phyloP scores from a whole-genome alignment of 2,113 vertebrate species.

The Tapirus terrestris region DNA sequence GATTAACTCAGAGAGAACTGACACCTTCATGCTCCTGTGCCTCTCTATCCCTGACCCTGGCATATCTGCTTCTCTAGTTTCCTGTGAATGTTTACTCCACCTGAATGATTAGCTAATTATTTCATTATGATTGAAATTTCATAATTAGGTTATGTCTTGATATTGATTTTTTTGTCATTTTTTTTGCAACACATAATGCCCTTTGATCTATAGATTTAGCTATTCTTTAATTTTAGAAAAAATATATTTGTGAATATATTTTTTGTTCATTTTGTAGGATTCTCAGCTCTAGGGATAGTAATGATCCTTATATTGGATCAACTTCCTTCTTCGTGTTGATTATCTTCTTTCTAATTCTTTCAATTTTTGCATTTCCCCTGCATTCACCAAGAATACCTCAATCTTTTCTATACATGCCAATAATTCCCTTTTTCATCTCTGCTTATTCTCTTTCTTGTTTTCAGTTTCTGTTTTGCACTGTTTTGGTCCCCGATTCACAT shows the following conservation, averaged over 20 bases:
- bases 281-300: neutral
- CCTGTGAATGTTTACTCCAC: neutral
- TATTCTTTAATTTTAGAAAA: neutral
- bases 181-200: neutral
- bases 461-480: neutral
- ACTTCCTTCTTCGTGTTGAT: neutral
- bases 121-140: neutral
- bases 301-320: neutral
- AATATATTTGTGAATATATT: neutral
- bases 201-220: neutral
- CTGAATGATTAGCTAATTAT: neutral
- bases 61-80: too few relatives aligned
- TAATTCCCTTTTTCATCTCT: neutral
- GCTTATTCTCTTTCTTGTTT: neutral
- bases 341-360: neutral
- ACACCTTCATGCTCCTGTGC: neutral
- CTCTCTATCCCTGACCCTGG: neutral
- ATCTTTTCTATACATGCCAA: neutral
- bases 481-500: neutral
- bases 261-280: neutral
- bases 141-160: neutral
- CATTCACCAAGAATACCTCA: neutral
- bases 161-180: neutral
- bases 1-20: neutral
- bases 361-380: neutral